These are phyloP conservation scores for Lysandra bellargus DNA, from an alignment of 2,888 invertebrate species.

Conservation along the genomic window DNA sequence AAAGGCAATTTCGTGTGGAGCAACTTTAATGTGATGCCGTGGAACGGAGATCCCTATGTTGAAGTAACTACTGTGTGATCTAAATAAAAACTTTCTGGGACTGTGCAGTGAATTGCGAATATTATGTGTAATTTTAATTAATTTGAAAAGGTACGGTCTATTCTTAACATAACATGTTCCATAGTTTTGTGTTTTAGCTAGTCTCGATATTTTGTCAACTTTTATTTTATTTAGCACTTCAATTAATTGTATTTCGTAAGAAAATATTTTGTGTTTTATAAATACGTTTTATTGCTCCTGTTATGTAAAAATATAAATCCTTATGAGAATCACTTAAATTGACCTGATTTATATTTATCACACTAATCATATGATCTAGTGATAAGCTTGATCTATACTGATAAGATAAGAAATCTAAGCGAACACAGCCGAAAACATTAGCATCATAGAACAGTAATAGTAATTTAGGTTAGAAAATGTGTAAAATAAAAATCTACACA, in stretches of 20 bases:
- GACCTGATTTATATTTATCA: not conserved
- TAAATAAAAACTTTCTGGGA: conserved; percentile 14
- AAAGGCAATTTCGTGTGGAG: conserved; percentile 77
- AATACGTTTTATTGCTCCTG: not conserved
- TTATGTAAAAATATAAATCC: not conserved
- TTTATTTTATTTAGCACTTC: no score
- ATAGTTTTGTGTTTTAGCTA: not conserved
- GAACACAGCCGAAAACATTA: not conserved
- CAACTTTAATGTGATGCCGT: conserved; percentile 71
- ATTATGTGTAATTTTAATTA: not conserved
- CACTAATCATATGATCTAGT: conserved; percentile 13
- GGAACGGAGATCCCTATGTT: conserved; percentile 72
- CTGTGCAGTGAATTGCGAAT: not conserved
- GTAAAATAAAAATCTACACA: not conserved
- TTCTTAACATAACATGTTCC: not conserved
- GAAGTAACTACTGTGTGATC: conserved; percentile 69
- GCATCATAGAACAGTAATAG: not conserved
- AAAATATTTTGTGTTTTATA: not conserved
- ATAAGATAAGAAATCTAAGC: conserved; percentile 1
- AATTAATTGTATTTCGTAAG: no score
- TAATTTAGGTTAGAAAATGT: not conserved
- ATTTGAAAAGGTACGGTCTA: not conserved
- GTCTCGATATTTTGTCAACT: not conserved
- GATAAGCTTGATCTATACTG: conserved; percentile 14
- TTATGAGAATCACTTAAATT: not conserved